Percentiles rank a stretch among this genome's conserved stretches.
Evolutionary conservation across 2,113 vertebrate species (phyloP).

Genomic region (Oncorhynchus mykiss): DNA sequence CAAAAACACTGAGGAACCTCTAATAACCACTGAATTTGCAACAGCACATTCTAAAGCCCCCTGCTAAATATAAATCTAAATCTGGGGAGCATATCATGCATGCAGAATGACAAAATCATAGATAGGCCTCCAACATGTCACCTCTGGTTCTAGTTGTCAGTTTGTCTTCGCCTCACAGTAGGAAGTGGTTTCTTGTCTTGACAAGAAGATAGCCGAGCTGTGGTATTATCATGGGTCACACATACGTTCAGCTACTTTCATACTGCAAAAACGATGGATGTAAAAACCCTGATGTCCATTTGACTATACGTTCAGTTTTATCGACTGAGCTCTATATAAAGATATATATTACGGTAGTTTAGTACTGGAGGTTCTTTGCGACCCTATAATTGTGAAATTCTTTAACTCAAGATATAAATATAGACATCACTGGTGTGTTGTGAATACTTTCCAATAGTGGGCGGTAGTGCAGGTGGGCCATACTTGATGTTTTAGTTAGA

Average conservation of each 20-base stretch:
- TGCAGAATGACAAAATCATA: conserved; percentile 60
- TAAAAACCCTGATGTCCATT: not conserved
- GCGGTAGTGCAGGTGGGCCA: not conserved
- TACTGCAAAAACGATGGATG: not conserved
- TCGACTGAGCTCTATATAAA: not conserved
- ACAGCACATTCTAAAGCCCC: not conserved
- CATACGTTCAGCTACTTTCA: conserved; percentile 58
- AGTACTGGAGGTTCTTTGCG: not conserved
- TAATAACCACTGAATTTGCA: not conserved
- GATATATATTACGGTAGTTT: not conserved
- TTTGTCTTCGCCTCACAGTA: conserved; percentile 56
- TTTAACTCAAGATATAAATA: not conserved
- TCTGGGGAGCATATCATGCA: conserved; percentile 53
- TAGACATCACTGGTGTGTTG: not conserved
- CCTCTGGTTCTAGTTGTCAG: conserved; percentile 54
- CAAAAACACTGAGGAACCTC: too few species aligned
- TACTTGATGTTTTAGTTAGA: not conserved
- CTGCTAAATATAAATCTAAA: conserved; percentile 33
- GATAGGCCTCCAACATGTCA: conserved; percentile 37
- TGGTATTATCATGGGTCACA: conserved; percentile 59
- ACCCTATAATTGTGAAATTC: not conserved
- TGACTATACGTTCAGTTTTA: too few species aligned
- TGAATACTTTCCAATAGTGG: not conserved
- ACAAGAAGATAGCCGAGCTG: conserved; percentile 70
- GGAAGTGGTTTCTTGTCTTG: conserved; percentile 81